These are phyloP conservation scores for Setipinna tenuifilis DNA, from an alignment of 2,797 vertebrate species.

Conservation along the genomic window DNA sequence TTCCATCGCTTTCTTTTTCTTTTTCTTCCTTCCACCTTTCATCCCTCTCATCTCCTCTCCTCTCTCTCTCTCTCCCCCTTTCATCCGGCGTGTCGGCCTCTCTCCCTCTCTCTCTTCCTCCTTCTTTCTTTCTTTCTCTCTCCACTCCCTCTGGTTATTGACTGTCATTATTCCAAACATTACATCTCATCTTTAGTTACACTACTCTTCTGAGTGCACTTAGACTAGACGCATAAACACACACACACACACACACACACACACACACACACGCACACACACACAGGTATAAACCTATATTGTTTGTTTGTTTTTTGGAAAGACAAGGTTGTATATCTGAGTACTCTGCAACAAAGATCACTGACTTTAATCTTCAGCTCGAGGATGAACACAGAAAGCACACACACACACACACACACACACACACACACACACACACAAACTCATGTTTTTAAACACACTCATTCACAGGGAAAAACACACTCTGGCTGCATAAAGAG, in stretches of 20 bases:
- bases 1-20: too few species aligned
- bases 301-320: neutral
- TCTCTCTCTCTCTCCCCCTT: neutral
- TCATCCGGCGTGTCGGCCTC: neutral
- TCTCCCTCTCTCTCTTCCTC: neutral
- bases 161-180: conserved; percentile 19
- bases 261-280: neutral
- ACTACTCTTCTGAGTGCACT: neutral
- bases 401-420: conserved; percentile 7
- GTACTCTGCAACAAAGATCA: neutral
- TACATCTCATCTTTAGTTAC: conserved; percentile 1
- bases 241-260: conserved; percentile 22
- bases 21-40: too few species aligned
- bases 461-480: conserved; percentile 13
- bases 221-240: neutral
- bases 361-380: conserved; percentile 17
- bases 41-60: too few species aligned
- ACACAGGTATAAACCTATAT: neutral
- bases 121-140: neutral
- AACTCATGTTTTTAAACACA: conserved; percentile 5
- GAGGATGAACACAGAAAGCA: neutral
- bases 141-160: neutral
- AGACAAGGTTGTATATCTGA: neutral
- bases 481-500: conserved; percentile 12
- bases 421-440: conserved; percentile 11